These are phyloP conservation scores for Anastrepha ludens DNA, from an alignment of 1,140 invertebrate genomes.

Conservation along the genomic window DNA sequence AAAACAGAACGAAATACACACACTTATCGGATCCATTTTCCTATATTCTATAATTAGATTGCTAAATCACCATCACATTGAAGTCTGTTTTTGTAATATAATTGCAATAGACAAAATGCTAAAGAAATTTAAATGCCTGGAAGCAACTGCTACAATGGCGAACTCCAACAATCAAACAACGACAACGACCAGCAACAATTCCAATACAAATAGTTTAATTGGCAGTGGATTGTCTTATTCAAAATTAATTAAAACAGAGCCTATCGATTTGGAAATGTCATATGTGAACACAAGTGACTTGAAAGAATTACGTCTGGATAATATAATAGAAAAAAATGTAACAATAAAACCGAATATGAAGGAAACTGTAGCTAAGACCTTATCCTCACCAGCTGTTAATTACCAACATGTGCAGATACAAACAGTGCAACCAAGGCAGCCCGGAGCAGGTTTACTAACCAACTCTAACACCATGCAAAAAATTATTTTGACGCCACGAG, in stretches of 20 bases:
- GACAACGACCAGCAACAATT: constrained; percentile 7
- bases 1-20: not conserved
- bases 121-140: constrained; percentile 69
- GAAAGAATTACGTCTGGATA: constrained; percentile 54
- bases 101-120: constrained; percentile 62
- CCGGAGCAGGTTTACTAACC: constrained; percentile 59
- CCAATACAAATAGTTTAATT: not conserved
- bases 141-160: constrained; percentile 48
- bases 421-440: constrained; percentile 68
- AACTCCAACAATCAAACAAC: constrained; percentile 57
- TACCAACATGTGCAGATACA: constrained; percentile 71
- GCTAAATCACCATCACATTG: not conserved
- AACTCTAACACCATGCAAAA: constrained; percentile 65
- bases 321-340: constrained; percentile 13
- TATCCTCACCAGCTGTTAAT: constrained; percentile 47
- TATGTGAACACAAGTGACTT: constrained; percentile 66
- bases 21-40: not conserved
- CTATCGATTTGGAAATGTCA: constrained; percentile 70
- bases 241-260: constrained; percentile 69
- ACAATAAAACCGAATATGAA: constrained; percentile 16
- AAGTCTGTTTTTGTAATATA: not conserved
- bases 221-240: constrained; percentile 20
- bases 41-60: not conserved
- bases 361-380: constrained; percentile 51
- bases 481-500: constrained; percentile 69